Evolutionary conservation across 2,113 vertebrate genomes (phyloP).

Genomic region (Axis porcinus): DNA sequence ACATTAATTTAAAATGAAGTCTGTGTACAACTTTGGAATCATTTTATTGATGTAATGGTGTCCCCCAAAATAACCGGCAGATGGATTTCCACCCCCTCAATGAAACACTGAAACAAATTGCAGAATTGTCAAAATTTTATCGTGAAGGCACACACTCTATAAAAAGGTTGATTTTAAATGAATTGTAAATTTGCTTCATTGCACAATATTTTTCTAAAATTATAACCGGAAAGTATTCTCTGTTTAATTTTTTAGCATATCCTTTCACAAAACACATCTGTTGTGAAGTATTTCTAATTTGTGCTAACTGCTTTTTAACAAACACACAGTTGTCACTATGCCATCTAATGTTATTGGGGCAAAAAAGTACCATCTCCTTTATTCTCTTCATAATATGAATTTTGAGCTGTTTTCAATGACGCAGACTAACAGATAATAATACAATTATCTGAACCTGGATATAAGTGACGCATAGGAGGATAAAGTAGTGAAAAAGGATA

Average conservation of each 20-base stretch:
- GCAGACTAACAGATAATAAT: background rate
- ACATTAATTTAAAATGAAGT: constrained; percentile 49
- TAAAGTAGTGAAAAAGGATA: background rate
- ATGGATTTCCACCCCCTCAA: constrained; percentile 61
- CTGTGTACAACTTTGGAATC: constrained; percentile 52
- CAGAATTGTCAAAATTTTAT: constrained; percentile 71
- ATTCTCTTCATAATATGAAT: background rate
- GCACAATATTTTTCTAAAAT: constrained; percentile 63
- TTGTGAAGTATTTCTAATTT: constrained; percentile 70
- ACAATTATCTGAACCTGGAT: background rate
- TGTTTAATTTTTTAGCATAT: constrained; percentile 71
- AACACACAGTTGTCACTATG: constrained; percentile 70
- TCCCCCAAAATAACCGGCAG: constrained; percentile 73
- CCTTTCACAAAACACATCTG: constrained; percentile 73
- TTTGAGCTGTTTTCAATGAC: background rate
- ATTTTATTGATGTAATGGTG: constrained; percentile 73
- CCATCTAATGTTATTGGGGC: constrained; percentile 63
- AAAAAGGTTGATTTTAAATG: constrained; percentile 75
- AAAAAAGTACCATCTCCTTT: constrained; percentile 36
- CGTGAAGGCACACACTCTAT: constrained; percentile 62
- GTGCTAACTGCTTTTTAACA: constrained; percentile 69
- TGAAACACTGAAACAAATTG: constrained; percentile 73
- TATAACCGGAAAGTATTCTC: constrained; percentile 74
- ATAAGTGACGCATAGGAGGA: background rate
- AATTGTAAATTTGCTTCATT: constrained; percentile 66